Evolutionary conservation across 30 jellyfish, hydroid and myxozoan species (phyloP).

Genomic region (Rhopilema esculentum): DNA sequence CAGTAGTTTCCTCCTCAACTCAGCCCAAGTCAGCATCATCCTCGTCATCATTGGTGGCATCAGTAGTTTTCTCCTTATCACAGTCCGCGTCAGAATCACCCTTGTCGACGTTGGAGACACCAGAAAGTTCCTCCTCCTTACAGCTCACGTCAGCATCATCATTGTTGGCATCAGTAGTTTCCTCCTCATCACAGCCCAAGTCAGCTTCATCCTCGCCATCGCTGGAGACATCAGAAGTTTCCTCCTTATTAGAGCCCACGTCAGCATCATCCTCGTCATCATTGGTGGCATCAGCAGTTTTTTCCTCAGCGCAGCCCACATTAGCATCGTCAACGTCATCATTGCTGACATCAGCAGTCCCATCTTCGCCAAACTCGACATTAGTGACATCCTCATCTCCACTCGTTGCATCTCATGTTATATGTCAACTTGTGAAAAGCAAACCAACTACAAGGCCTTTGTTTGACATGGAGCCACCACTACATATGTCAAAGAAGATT

Average conservation of each 20-base stretch:
- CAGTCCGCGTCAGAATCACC: not conserved
- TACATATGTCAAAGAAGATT: slow-evolving; percentile 1
- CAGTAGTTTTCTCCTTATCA: not conserved
- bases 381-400: not conserved
- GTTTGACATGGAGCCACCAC: slow-evolving; percentile 12
- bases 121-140: not conserved
- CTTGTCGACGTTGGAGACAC: not conserved
- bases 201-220: not conserved
- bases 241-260: no score
- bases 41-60: not conserved
- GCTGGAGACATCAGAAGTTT: not conserved
- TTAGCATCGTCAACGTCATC: not conserved
- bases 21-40: not conserved
- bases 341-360: not conserved
- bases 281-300: not conserved
- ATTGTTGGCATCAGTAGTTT: not conserved
- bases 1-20: not conserved
- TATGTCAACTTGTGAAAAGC: slow-evolving; percentile 11
- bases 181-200: not conserved
- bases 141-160: slow-evolving; percentile 4
- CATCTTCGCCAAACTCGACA: not conserved
- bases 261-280: not conserved
- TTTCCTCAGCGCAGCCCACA: not conserved
- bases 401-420: not conserved
- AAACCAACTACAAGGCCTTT: not conserved